Base-by-base conservation (phyloP, 2,797 vertebrate species). In the Melanitta fusca region DNA sequence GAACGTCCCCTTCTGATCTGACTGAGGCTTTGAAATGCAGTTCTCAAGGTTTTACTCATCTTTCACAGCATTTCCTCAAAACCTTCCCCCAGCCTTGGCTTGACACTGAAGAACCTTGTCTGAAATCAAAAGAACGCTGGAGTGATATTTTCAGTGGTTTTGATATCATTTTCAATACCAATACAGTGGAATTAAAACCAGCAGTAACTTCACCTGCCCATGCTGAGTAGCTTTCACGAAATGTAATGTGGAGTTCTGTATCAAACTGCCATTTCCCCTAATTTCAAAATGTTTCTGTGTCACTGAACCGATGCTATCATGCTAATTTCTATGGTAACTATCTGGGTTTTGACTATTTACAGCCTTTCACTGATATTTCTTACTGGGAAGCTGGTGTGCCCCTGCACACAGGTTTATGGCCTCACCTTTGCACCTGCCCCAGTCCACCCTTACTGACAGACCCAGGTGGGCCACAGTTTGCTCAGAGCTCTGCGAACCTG, bases 291-390 rank as follows among this genome's bases (percentile, higher is more conserved):
- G 62, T 75, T 91, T 91, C 77, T 15, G 1, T 79, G 69, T 80
- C 28, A 4, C 45, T 84, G 79, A 84, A 32, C 85, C 91, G 89
- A 93, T 92, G 62, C 62, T 89, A 88, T 93, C 87, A 11, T 13
- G 8, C 72, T 79, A 45, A 60, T 89, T 94, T 89, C 95, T 81
- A 82, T 78, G 80, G 91, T 62, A 94, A 96, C 85, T 86, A 36
- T 83, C 84, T 73, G 3, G 4, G 65, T 62, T 97, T 91, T 0
- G 0, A 17, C 41, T 58, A 49, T 36, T 88, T 28, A 47, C 21
- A 80, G 62, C 19, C 56, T 85, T 77, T 82, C 0, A 2, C 11
- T 62, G 53, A 13, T 43, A 73, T 80, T 87, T 84, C 41, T n/a
- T 82, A 10, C 36, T 64, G 17, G 36, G 57, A 83, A 85, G 60